Base-by-base conservation (phyloP, 2,113 vertebrate genomes). In the Xiphophorus maculatus region DNA sequence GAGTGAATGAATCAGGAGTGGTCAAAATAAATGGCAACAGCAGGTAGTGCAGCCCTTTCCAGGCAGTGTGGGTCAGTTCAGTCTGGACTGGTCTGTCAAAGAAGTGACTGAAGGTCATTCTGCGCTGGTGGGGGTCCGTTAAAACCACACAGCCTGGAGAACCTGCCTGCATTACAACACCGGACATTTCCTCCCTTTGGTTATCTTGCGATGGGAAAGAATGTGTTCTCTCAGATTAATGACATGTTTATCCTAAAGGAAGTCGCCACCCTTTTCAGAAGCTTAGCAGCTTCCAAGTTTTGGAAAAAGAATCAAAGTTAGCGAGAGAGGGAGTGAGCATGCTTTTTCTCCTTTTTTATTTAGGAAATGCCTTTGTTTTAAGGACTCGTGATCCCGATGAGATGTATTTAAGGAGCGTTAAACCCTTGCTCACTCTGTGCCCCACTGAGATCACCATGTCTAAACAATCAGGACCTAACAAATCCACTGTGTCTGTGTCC, bases 221-320 rank as follows among this genome's bases (percentile, higher is more conserved):
- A 96, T 96, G 95, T 91, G 92, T 95, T 96, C 94, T 93, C 94
- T 93, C 92, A 95, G 95, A 96, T 96, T 96, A 96, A 96, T 96
- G 95, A 96, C 95, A 96, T 97, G 95, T 97, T 97, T 97, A 96
- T 96, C 95, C 95, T 22, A 97, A 96, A 97, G 96, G 96, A 97
- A 97, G 96, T 96, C 89, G 3, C 96, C 96, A 92, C 96, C 96
- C 96, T 96, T 96, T 96, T 95, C 93, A 93, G 95, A 96, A 96
- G 95, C 96, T 93, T 91, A 63, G 81, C 93, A 93, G 93, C 94
- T 95, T 96, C 95, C 92, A 84, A 94, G 94, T 92, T 92, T 90
- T 63, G 81, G 73, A 72, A 69, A 87, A 81, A 92, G 92, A 93
- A 91, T 89, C 76, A 91, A 81, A 88, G 86, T 8, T 71, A 86